phyloP scores from a whole-genome alignment of 2,113 vertebrate species.

The Lynx canadensis region DNA sequence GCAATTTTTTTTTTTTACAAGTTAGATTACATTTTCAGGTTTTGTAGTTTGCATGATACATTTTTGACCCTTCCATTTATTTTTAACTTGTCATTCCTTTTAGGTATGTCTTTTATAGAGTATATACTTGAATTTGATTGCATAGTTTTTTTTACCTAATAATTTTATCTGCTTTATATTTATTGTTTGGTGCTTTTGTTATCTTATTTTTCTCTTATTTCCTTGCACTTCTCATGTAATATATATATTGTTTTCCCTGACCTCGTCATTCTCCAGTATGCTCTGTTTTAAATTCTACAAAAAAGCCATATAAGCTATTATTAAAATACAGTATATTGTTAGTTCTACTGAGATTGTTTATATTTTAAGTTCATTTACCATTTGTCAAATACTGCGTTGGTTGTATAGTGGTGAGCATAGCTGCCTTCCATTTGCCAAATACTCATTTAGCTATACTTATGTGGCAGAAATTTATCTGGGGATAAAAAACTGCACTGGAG shows the following conservation, averaged over 20 bases:
- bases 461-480: not conserved
- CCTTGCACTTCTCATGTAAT: not conserved
- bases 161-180: not conserved
- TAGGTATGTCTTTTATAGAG: not conserved
- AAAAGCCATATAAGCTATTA: not conserved
- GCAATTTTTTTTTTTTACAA: not conserved
- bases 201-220: not conserved
- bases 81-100: not conserved
- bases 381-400: conserved; percentile 67
- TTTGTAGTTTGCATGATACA: not conserved
- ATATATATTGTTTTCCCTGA: not conserved
- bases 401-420: conserved; percentile 89
- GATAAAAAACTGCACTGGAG: no score
- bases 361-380: not conserved
- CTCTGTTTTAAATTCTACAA: not conserved
- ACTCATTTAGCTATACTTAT: not conserved
- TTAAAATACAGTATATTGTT: not conserved
- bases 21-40: not conserved
- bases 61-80: not conserved
- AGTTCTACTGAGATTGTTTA: not conserved
- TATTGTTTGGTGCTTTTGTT: not conserved
- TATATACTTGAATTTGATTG: not conserved
- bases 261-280: not conserved
- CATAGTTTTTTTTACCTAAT: not conserved
- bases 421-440: conserved; percentile 83